phyloP scores from a whole-genome alignment of 1,140 invertebrate genomes.

The Heliconius hermathena region DNA sequence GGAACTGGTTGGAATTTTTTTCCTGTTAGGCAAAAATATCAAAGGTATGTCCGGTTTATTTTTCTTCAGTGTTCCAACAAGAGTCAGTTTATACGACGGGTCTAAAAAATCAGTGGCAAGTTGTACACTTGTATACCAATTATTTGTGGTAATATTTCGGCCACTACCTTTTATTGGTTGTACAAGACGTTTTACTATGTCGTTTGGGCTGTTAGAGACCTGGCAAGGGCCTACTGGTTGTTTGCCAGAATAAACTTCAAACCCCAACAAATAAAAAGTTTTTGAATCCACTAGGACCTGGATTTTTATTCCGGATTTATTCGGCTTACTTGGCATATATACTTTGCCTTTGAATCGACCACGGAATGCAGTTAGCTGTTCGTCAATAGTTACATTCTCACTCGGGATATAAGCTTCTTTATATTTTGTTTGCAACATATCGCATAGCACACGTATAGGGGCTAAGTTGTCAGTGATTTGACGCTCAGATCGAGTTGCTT shows the following conservation, averaged over 20 bases:
- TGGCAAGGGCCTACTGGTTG: slow-evolving; percentile 38
- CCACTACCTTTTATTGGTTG: slow-evolving; percentile 22
- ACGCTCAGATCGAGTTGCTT: slow-evolving; percentile 45
- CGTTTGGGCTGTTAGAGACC: slow-evolving; percentile 38
- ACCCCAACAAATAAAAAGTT: slow-evolving; percentile 45
- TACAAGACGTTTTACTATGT: slow-evolving; percentile 49
- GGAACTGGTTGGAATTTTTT: background rate
- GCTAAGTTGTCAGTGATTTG: slow-evolving; percentile 57
- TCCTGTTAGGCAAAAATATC: slow-evolving; percentile 13
- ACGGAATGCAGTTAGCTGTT: slow-evolving; percentile 63
- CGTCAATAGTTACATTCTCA: slow-evolving; percentile 53
- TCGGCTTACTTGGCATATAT: slow-evolving; percentile 45
- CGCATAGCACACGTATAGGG: slow-evolving; percentile 56
- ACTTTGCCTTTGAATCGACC: slow-evolving; percentile 52
- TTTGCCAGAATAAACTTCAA: slow-evolving; percentile 61
- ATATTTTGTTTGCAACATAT: slow-evolving; percentile 24
- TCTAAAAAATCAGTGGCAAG: slow-evolving; percentile 15
- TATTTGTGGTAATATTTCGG: slow-evolving; percentile 28
- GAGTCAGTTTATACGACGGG: slow-evolving; percentile 30
- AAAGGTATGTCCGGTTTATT: slow-evolving; percentile 49
- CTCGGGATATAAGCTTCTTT: slow-evolving; percentile 1
- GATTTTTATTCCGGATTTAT: slow-evolving; percentile 47
- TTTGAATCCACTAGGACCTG: slow-evolving; percentile 33
- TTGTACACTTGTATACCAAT: slow-evolving; percentile 18
- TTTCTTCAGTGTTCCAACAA: slow-evolving; percentile 60